Evolutionary conservation across 1,140 invertebrate genomes (phyloP).

Genomic region (Octopus sinensis): DNA sequence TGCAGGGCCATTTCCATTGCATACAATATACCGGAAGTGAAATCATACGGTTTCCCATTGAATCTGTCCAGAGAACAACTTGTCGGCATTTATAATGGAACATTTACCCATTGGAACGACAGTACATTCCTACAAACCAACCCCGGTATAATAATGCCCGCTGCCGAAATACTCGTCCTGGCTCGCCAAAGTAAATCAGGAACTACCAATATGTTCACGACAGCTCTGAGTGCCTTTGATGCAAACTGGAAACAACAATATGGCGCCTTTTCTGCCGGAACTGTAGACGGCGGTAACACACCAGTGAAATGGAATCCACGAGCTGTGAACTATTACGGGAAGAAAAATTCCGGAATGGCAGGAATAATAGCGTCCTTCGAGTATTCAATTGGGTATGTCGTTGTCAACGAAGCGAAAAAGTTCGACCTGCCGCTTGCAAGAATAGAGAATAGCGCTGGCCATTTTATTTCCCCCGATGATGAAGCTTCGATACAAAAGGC

Average conservation of each 20-base stretch:
- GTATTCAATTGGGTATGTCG: constrained; percentile 40
- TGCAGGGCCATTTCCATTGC: constrained; percentile 32
- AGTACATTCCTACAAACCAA: constrained; percentile 26
- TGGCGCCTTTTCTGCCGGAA: constrained; percentile 33
- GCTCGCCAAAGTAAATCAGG: constrained; percentile 38
- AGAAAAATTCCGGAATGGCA: constrained; percentile 34
- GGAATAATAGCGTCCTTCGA: constrained; percentile 31
- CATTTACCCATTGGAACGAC: constrained; percentile 33
- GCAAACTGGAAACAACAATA: constrained; percentile 29
- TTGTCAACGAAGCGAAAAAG: constrained; percentile 23
- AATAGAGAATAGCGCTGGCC: constrained; percentile 33
- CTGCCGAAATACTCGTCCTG: constrained; percentile 31
- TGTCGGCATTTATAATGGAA: constrained; percentile 41
- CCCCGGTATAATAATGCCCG: constrained; percentile 26
- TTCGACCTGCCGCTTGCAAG: constrained; percentile 27
- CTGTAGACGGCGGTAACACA: constrained; percentile 2
- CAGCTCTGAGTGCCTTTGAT: constrained; percentile 30
- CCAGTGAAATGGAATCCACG: constrained; percentile 28
- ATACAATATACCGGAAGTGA: constrained; percentile 29
- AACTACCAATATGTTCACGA: constrained; percentile 40
- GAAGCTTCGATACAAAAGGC: constrained; percentile 27
- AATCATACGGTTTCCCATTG: constrained; percentile 12
- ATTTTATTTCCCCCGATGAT: constrained; percentile 19
- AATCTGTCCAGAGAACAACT: constrained; percentile 31
- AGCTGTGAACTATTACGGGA: constrained; percentile 31